Evolutionary conservation across 1,140 invertebrate species (phyloP), one percentile per base, ranked within the genome.

Genomic region (Leptinotarsa defecta): DNA sequence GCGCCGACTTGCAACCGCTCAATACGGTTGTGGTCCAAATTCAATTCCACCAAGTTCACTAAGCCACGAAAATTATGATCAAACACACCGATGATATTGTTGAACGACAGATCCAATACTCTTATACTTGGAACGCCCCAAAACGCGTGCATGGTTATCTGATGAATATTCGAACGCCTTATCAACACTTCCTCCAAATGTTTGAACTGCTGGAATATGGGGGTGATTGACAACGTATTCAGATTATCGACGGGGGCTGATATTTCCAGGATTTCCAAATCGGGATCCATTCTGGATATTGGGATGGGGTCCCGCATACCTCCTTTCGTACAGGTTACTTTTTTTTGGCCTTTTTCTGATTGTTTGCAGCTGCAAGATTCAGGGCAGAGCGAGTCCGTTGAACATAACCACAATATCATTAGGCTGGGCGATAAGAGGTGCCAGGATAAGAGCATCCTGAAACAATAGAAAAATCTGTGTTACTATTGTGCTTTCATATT

Each of bases 1-100:
- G 90, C 91, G 69, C 91, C 93, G 77, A 90, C 93, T 13, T 86
- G 92, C 90, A 90, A 92, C 85, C 87, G 87, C 86, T 88, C 85
- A 74, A 92, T 91, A 77, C 90, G 87, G 84, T 97, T 97, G 83
- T 94, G 90, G 81, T 96, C 94, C 48, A 98, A 87, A 84, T 96
- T 95, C 3, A 97, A 88, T 83, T 96, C 94, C 67, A 91, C 89
- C 52, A 97, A 87, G 82, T 91, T 93, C 72, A 93, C 91, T 67
- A 96, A 82, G 3, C 90, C 91, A 79, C 90, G 88, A 81, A 97
- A 96, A 83, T 97, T 97, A 83, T 94, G 89, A 83, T 96, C 92
- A 63, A 96, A 86, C 84, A 94, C 88, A 74, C 89, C 87, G n/a
- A 90, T 91, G 63, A 95, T 90, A 79, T 93, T 93, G 84, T 95